Base-by-base conservation (phyloP, 1,140 invertebrate species). In the Aphidius gifuensis region DNA sequence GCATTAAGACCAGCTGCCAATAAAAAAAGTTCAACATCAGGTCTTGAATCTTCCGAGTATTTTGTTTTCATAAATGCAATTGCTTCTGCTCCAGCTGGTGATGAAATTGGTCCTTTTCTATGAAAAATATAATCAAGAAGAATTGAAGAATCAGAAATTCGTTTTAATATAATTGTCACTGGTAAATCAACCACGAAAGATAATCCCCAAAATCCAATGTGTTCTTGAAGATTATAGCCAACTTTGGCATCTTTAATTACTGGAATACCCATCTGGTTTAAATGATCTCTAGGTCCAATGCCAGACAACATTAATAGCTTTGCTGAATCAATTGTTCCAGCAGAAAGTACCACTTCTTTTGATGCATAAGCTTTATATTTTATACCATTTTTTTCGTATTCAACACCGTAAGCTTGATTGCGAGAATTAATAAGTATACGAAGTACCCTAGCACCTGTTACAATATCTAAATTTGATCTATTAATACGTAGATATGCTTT, bases 241-340 rank as follows among this genome's bases (percentile, higher is more conserved):
- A 92, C 90, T 51, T 82, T 84, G 9, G 89, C 75, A 64, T 90
- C 83, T 69, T 88, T 78, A 9, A 92, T 74, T 0, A 88, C 76
- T 0, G 84, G 80, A 32, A 93, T 88, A 0, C 85, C 85, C 2
- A 92, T 74, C 38, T 87, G 83, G 50, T 86, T 74, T 4, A 96
- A 77, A 66, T 92, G 85, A 32, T 86, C 77, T 60, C 72, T 82
- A 0, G 89, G 90, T 5, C 90, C 91, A 40, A 92, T 84, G n/a
- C 91, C 91, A 1, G 89, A 91, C 0, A 91, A 68, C 85, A 92
- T 86, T 1, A 93, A 72, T 6, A 93, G 60, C 66, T 90, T 86
- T 3, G 90, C 86, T 0, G 87, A 84, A 66, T 90, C 88, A 9
- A 91, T 84, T 1, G 86, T 80, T 5, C 90, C 90, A 0, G 85